These are phyloP conservation scores for Agonopterix subpropinquella DNA, from an alignment of 2,888 invertebrate species.

Conservation along the genomic window DNA sequence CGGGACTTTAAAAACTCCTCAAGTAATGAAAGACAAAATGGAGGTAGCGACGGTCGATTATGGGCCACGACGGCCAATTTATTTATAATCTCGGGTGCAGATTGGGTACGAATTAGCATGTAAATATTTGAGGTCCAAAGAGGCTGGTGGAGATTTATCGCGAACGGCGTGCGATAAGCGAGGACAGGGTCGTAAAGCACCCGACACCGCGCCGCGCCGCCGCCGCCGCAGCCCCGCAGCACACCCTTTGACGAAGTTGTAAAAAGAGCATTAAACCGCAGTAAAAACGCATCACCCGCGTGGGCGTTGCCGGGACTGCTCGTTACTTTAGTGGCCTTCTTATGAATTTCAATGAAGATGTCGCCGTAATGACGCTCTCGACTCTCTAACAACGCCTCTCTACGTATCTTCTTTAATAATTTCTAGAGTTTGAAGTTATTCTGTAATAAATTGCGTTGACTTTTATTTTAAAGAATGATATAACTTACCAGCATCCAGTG, in stretches of 20 bases:
- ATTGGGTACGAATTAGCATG: conserved; percentile 74
- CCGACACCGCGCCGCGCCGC: conserved; percentile 18
- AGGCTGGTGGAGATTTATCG: conserved; percentile 69
- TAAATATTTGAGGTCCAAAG: conserved; percentile 74
- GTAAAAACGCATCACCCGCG: conserved; percentile 70
- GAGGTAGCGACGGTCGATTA: conserved; percentile 47
- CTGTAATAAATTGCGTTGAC: not conserved
- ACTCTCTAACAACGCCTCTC: conserved; percentile 20
- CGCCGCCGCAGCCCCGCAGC: conserved; percentile 31
- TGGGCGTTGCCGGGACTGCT: conserved; percentile 41
- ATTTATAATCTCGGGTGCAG: conserved; percentile 72
- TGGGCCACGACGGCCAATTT: conserved; percentile 58
- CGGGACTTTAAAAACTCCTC: conserved; percentile 59
- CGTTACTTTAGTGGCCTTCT: conserved; percentile 63
- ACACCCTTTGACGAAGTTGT: conserved; percentile 73
- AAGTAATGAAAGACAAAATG: conserved; percentile 68
- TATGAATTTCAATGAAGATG: conserved; percentile 74
- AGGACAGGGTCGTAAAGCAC: conserved; percentile 65
- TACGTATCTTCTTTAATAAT: conserved; percentile 26
- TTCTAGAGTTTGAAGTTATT: conserved; percentile 3
- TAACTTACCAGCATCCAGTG: conserved; percentile 26
- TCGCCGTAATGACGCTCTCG: conserved; percentile 45
- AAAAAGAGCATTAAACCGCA: conserved; percentile 74
- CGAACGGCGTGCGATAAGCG: conserved; percentile 65
- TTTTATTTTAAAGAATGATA: not conserved